These are phyloP conservation scores for Rhinolophus ferrumequinum DNA, from an alignment of 2,113 vertebrate species.

Conservation along the genomic window DNA sequence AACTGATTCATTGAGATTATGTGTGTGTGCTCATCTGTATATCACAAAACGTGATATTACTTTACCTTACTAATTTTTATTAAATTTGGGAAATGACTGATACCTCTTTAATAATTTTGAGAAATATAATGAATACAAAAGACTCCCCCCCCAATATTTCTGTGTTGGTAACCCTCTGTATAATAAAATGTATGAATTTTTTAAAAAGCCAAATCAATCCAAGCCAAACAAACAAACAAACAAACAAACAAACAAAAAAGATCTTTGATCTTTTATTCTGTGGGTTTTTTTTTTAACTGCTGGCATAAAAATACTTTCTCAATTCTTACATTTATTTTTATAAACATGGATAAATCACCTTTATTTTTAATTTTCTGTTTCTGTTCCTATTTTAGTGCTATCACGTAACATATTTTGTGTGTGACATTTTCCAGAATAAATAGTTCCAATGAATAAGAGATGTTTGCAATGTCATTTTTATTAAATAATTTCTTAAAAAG, in stretches of 20 bases:
- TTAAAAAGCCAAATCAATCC: background rate
- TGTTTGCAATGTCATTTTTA: background rate
- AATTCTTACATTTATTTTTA: background rate
- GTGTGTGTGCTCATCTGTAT: background rate
- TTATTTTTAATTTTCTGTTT: background rate
- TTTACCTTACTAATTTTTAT: background rate
- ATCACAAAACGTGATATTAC: background rate
- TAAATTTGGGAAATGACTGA: background rate
- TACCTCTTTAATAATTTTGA: background rate
- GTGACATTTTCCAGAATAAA: background rate
- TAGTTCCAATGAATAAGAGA: background rate
- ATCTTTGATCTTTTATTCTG: background rate
- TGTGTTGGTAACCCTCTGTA: background rate
- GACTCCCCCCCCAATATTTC: background rate
- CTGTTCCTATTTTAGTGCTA: background rate
- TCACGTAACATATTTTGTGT: background rate
- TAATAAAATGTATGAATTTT: background rate
- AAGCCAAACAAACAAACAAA: background rate
- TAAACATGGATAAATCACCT: background rate
- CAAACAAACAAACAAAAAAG: background rate
- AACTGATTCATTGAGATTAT: background rate
- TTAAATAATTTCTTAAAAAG: background rate
- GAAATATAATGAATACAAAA: background rate
- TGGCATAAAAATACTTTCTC: background rate
- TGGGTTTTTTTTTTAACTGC: background rate